Conservation (phyloP, 2,113 vertebrate genomes). For the Ammodytes dubius region DNA sequence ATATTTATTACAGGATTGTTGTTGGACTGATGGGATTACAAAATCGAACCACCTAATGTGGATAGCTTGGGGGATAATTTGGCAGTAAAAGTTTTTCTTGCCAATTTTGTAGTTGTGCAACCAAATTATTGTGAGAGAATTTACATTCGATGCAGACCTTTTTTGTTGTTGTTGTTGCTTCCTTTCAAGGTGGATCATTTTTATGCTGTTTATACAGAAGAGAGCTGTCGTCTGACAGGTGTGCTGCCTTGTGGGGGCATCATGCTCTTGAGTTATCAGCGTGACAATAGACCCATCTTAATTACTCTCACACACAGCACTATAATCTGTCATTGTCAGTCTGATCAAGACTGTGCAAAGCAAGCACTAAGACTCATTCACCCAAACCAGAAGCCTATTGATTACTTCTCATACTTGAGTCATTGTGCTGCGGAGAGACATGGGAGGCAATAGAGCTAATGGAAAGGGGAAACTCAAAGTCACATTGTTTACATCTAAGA, state of each 20-base stretch:
- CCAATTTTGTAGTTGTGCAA: background rate
- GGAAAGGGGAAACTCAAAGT: conserved; percentile 79
- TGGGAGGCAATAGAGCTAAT: conserved; percentile 79
- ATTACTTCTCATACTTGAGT: conserved; percentile 82
- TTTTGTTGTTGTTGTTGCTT: too few species aligned
- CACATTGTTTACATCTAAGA: conserved; percentile 82
- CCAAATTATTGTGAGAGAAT: conserved; percentile 5
- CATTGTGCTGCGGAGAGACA: conserved; percentile 70
- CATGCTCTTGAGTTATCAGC: conserved; percentile 71
- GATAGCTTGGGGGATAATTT: too few species aligned
- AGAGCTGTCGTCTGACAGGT: conserved; percentile 64
- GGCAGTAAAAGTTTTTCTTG: background rate
- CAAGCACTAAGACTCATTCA: conserved; percentile 79
- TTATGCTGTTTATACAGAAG: conserved; percentile 58
- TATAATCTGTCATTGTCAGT: conserved; percentile 81
- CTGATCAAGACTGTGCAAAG: conserved; percentile 80
- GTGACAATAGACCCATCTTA: conserved; percentile 81
- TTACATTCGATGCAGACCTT: conserved; percentile 23
- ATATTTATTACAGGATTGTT: background rate
- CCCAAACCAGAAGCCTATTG: conserved; percentile 81
- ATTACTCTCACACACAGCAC: conserved; percentile 80
- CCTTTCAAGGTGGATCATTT: conserved; percentile 59
- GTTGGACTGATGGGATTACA: background rate
- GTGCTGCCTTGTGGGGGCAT: conserved; percentile 57
- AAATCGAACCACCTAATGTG: background rate